Base-by-base conservation (phyloP, 1,140 invertebrate genomes). In the Diuraphis noxia region DNA sequence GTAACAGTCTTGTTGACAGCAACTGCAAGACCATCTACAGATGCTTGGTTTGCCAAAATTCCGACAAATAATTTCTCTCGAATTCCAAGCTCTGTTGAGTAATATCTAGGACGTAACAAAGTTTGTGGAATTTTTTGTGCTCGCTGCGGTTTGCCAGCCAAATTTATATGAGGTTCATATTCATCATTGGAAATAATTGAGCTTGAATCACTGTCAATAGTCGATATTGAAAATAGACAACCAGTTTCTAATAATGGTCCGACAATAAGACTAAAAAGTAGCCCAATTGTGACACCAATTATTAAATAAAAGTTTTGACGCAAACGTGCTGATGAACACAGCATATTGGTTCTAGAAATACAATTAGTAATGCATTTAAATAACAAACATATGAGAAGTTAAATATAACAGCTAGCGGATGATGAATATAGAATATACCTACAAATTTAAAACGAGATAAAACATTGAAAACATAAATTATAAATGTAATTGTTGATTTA, bases 11-110 rank as follows among this genome's bases (percentile, higher is more conserved):
- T 96, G 94, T 98, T 98, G 4, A 98, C 94, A 43, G 97, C 96
- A 13, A 97, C 95, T 3, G 96, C 96, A 91, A 96, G 94, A 81
- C 95, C 95, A 92, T 96, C 95, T 17, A 98, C 94, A 92, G 96
- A 96, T 84, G 96, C 95, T 92, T 96, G 95, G 4, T 95, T 96
- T 7, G 97, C 96, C 92, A 98, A 94, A 79, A 98, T 95, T 6
- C 96, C 97, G 36, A 98, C 96, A 93, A 99, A 97, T n/a, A 98
- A 93, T 93, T 98, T 98, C 52, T 98, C 97, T 84, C 96, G 95
- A 85, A 99, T 98, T 4, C 97, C 98, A 52, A 99, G 95, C 94
- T 99, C 98, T 0, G 97, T 98, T 25, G 97, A 97, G 94, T 98
- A 98, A 94, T 98, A 99, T 49, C 98, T 95, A 2, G 98, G 98